phyloP scores from a whole-genome alignment of 2,888 invertebrate species.

The Hedychridium roseum region DNA sequence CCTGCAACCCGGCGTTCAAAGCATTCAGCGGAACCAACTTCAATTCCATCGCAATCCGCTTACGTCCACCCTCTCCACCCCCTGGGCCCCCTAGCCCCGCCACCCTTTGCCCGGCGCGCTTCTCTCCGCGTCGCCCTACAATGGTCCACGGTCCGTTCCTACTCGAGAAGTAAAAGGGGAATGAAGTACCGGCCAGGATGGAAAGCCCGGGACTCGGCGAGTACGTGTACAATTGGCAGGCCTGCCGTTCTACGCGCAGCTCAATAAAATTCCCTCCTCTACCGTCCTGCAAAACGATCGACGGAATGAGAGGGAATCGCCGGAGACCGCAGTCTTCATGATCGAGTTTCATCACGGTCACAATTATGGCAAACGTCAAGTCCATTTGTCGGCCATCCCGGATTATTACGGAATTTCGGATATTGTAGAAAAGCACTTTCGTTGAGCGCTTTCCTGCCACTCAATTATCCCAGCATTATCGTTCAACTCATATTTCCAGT shows the following conservation, averaged over 20 bases:
- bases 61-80: too few species aligned
- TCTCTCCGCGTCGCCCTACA: slow-evolving; percentile 32
- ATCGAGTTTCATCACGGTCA: too few species aligned
- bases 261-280: slow-evolving; percentile 24
- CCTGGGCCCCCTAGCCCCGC: too few species aligned
- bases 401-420: too few species aligned
- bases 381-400: too few species aligned
- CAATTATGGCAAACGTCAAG: too few species aligned
- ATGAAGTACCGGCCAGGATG: slow-evolving; percentile 39
- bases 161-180: slow-evolving; percentile 40
- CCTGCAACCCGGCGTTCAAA: slow-evolving; percentile 41
- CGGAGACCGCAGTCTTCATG: too few species aligned
- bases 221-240: slow-evolving; percentile 31
- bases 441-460: too few species aligned
- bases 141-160: slow-evolving; percentile 37
- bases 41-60: slow-evolving; percentile 59
- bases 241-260: slow-evolving; percentile 21
- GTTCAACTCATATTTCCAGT: too few species aligned
- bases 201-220: slow-evolving; percentile 27
- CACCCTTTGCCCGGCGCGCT: too few species aligned
- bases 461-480: too few species aligned
- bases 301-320: not conserved
- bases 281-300: slow-evolving; percentile 7
- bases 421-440: too few species aligned
- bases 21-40: slow-evolving; percentile 48